Percentiles rank a stretch among this genome's conserved stretches.
These are phyloP conservation scores for Melinopterus prodromus DNA, from an alignment of 2,888 invertebrate genomes.

Conservation along the genomic window DNA sequence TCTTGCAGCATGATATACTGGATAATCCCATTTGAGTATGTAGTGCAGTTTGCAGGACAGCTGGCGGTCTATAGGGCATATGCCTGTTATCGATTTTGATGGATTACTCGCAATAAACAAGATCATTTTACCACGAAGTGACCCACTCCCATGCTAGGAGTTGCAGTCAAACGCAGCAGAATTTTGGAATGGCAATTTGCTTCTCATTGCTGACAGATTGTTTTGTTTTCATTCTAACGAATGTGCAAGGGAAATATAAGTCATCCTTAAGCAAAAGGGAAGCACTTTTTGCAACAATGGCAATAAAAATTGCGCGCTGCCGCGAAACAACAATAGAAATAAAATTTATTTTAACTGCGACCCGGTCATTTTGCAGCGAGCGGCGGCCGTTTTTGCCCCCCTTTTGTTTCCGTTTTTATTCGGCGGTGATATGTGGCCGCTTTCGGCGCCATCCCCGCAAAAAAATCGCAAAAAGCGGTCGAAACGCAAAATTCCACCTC, in stretches of 20 bases:
- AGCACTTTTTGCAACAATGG: constrained; percentile 19
- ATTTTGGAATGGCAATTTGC: constrained; percentile 5
- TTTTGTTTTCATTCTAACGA: constrained; percentile 15
- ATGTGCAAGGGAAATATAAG: constrained; percentile 25
- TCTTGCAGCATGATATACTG: too few species aligned
- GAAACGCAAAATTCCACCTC: background rate
- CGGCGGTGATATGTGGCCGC: background rate
- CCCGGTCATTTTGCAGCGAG: background rate
- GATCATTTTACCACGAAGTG: background rate
- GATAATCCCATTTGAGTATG: too few species aligned
- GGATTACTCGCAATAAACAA: too few species aligned
- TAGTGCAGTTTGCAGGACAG: too few species aligned
- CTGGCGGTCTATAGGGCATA: too few species aligned
- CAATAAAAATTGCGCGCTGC: constrained; percentile 10
- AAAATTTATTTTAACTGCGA: constrained; percentile 4
- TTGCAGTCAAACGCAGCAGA: background rate
- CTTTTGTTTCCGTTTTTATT: background rate
- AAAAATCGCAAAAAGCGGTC: background rate
- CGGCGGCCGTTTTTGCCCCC: background rate
- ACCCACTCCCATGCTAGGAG: background rate
- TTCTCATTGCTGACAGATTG: constrained; percentile 19
- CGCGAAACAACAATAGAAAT: constrained; percentile 4
- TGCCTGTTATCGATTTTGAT: too few species aligned
- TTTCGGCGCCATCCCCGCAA: background rate
- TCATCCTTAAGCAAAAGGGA: constrained; percentile 28